Evolutionary conservation across 1,140 invertebrate species (phyloP).

Genomic region (Trigoniulus corallinus): DNA sequence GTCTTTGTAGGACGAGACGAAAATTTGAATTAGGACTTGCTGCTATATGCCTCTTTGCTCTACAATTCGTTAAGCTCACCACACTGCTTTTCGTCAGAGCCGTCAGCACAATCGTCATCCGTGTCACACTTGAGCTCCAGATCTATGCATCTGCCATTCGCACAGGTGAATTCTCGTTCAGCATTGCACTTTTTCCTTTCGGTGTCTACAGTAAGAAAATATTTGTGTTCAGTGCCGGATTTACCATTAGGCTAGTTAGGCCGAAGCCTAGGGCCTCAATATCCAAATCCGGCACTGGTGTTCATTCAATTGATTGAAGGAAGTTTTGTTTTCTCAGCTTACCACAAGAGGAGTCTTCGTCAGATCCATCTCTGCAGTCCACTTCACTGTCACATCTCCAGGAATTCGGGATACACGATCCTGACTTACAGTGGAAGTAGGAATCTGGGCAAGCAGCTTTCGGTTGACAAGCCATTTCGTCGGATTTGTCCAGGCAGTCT

Average conservation of each 20-base stretch:
- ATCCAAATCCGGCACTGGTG: too few relatives aligned
- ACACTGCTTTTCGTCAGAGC: slow-evolving; percentile 29
- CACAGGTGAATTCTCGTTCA: slow-evolving; percentile 25
- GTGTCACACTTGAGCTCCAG: slow-evolving; percentile 35
- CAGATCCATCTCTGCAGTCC: slow-evolving; percentile 25
- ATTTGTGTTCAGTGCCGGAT: too few relatives aligned
- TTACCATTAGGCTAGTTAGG: too few relatives aligned
- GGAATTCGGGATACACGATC: slow-evolving; percentile 47
- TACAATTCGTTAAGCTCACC: background rate
- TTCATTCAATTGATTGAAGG: too few relatives aligned
- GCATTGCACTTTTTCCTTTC: background rate
- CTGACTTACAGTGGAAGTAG: slow-evolving; percentile 41
- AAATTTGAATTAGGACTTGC: background rate
- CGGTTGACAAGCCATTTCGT: slow-evolving; percentile 13
- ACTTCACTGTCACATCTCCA: slow-evolving; percentile 56
- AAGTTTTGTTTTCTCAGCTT: background rate
- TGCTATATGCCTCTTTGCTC: background rate
- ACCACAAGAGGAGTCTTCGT: slow-evolving; percentile 9
- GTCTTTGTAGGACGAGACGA: background rate
- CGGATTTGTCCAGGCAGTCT: slow-evolving; percentile 14
- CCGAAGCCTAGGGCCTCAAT: too few relatives aligned
- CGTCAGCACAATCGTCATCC: slow-evolving; percentile 33
- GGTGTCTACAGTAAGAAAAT: too few relatives aligned
- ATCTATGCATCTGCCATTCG: slow-evolving; percentile 46
- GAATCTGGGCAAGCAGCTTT: slow-evolving; percentile 26